Evolutionary conservation across 2,113 vertebrate species (phyloP).

Genomic region (Cyanoramphus novaezelandiae): DNA sequence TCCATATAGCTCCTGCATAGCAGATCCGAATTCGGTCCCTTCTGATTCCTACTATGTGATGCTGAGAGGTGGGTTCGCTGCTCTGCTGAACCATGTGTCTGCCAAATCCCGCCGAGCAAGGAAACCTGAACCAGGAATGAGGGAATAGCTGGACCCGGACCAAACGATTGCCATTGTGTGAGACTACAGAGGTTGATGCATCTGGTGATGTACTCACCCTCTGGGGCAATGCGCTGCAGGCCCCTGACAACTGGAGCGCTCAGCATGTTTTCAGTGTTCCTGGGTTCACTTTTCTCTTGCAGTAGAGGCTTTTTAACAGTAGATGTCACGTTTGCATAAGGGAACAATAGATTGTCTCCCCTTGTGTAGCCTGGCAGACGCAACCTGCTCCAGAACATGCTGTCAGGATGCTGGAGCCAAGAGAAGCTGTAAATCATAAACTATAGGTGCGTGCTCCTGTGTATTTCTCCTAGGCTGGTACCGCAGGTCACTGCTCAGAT

Average conservation of each 20-base stretch:
- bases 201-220: background rate
- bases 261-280: no score
- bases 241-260: accelerated
- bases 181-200: background rate
- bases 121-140: background rate
- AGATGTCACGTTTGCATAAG: slow-evolving; percentile 40
- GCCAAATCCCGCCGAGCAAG: background rate
- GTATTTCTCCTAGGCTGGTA: accelerated
- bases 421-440: background rate
- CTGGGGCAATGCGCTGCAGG: accelerated
- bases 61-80: background rate
- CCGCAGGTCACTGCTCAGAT: accelerated
- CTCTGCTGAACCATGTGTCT: accelerated
- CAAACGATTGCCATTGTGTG: background rate
- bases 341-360: background rate
- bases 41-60: accelerated
- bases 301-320: slow-evolving; percentile 17
- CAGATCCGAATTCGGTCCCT: background rate
- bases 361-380: background rate
- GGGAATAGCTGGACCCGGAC: background rate
- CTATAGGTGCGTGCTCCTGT: accelerated
- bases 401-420: background rate
- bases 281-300: background rate
- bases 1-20: accelerated
- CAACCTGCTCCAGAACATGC: accelerated